Evolutionary conservation across 2,888 invertebrate species (phyloP).

Genomic region (Mesodorylaimus sp.): DNA sequence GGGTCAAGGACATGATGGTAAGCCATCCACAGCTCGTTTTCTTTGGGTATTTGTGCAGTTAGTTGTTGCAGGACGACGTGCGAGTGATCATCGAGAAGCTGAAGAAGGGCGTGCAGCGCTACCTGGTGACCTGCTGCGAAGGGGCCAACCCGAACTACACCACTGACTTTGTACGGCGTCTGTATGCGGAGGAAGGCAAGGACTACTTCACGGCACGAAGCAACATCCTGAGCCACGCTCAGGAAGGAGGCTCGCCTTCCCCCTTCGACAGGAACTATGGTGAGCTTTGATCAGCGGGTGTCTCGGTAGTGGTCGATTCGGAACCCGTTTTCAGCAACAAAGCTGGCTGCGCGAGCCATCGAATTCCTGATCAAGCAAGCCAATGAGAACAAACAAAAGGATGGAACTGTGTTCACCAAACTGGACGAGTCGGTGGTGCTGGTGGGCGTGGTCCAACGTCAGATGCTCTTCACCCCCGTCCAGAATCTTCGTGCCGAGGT

Average conservation of each 20-base stretch:
- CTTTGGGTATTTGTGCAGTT: too few species aligned
- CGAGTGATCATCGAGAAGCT: conserved; percentile 27
- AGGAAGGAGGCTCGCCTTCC: conserved; percentile 90
- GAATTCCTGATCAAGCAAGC: too few species aligned
- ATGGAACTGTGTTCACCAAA: not conserved
- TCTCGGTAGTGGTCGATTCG: too few species aligned
- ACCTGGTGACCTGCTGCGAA: conserved; percentile 51
- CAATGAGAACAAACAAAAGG: too few species aligned
- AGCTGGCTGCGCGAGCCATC: not conserved
- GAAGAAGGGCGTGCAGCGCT: conserved; percentile 28
- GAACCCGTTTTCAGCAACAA: too few species aligned
- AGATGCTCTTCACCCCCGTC: not conserved
- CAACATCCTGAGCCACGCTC: conserved; percentile 91
- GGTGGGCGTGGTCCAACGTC: not conserved
- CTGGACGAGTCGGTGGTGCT: not conserved
- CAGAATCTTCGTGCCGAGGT: not conserved
- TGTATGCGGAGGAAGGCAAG: conserved; percentile 91
- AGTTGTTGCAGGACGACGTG: conserved; percentile 34
- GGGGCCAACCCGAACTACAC: conserved; percentile 85
- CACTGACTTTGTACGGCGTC: conserved; percentile 82
- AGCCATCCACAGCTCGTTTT: too few species aligned
- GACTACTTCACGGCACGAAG: conserved; percentile 81
- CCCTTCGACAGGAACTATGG: conserved; percentile 81
- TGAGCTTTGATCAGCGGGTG: too few species aligned
- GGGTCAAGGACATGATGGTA: conserved; percentile 23